Conservation (phyloP, 2,113 vertebrate genomes). For the Aegotheles bennettii region DNA sequence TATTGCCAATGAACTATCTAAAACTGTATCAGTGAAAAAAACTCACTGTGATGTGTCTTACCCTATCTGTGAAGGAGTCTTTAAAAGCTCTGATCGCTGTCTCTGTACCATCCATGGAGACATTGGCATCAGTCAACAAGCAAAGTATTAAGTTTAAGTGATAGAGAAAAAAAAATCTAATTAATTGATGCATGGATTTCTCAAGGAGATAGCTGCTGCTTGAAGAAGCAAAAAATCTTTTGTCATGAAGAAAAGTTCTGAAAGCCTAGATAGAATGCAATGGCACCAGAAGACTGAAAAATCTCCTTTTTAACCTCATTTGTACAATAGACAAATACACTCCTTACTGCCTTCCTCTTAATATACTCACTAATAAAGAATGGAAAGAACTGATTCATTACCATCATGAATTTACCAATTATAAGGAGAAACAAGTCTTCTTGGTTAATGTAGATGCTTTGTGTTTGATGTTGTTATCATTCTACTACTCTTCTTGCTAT, state of each 20-base stretch:
- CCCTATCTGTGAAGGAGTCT: not conserved
- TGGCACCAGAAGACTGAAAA: not conserved
- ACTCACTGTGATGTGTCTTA: not conserved
- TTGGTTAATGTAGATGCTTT: not conserved
- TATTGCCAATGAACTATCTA: constrained; percentile 32
- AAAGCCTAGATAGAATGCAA: not conserved
- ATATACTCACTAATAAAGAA: not conserved
- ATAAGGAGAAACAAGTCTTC: not conserved
- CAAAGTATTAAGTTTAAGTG: not conserved
- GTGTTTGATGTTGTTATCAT: not conserved
- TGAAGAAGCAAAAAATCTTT: not conserved
- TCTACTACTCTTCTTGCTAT: not conserved
- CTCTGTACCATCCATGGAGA: not conserved
- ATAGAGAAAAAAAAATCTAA: not conserved
- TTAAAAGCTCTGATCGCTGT: constrained; percentile 11
- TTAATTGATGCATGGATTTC: not conserved
- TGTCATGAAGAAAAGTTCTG: not conserved
- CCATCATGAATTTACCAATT: not conserved
- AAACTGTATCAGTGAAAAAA: not conserved
- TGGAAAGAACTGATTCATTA: not conserved
- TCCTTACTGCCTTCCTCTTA: not conserved
- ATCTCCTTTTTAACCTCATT: not conserved
- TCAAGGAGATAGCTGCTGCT: not conserved
- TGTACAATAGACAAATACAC: not conserved
- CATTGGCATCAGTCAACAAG: not conserved